Conservation (phyloP, 2,888 invertebrate species). For the Plagodis dolabraria region DNA sequence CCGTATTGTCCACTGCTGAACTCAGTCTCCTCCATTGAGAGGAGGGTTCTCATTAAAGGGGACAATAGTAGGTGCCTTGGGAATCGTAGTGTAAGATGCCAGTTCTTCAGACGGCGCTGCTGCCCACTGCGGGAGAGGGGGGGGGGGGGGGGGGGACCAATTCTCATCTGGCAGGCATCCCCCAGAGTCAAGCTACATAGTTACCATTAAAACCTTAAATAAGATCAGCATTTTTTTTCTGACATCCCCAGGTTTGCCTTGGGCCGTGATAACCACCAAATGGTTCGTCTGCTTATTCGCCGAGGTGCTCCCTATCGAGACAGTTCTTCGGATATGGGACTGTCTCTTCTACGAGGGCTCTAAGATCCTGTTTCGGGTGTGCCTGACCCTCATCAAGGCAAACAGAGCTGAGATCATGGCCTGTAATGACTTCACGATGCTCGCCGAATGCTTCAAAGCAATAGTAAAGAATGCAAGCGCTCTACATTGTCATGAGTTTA, state of each 20-base stretch:
- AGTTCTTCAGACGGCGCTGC: no score
- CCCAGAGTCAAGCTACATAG: no score
- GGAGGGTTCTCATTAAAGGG: no score
- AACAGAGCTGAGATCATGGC: slow-evolving; percentile 89
- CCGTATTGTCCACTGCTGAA: no score
- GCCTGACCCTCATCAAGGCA: slow-evolving; percentile 91
- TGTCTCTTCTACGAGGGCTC: slow-evolving; percentile 97
- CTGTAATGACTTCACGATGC: slow-evolving; percentile 91
- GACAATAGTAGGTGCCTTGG: no score
- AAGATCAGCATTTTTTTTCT: not conserved
- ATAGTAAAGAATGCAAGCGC: slow-evolving; percentile 92
- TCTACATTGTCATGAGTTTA: slow-evolving; percentile 94
- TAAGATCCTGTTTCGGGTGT: slow-evolving; percentile 96
- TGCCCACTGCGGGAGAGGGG: no score
- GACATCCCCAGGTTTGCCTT: slow-evolving; percentile 87
- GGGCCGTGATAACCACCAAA: slow-evolving; percentile 96
- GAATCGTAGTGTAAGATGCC: no score
- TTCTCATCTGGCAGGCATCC: no score
- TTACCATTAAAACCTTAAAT: not conserved
- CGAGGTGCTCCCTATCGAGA: slow-evolving; percentile 97
- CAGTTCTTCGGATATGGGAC: slow-evolving; percentile 97
- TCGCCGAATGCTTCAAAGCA: slow-evolving; percentile 92
- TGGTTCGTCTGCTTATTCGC: slow-evolving; percentile 98
- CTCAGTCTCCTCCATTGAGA: no score
- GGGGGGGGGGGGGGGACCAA: no score